phyloP scores from a whole-genome alignment of 2,888 invertebrate species.

The Amphipyra tragopoginis region DNA sequence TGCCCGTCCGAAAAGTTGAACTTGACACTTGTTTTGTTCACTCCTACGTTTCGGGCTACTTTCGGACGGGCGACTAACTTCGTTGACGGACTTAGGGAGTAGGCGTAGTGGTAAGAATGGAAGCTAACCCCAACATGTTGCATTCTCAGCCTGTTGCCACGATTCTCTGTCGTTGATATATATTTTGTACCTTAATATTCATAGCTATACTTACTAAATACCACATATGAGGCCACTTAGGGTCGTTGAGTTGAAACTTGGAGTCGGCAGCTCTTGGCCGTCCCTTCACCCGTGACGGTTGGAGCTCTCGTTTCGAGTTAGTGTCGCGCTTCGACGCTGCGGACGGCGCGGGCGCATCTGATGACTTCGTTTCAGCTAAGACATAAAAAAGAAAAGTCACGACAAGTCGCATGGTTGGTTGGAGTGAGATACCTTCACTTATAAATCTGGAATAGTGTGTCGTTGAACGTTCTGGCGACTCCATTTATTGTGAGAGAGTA shows the following conservation, averaged over 20 bases:
- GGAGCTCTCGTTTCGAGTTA: slow-evolving; percentile 85
- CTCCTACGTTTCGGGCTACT: too few species aligned
- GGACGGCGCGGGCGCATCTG: slow-evolving; percentile 72
- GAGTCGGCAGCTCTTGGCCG: slow-evolving; percentile 81
- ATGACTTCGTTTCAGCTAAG: slow-evolving; percentile 71
- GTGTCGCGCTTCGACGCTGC: slow-evolving; percentile 80
- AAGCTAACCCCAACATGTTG: too few species aligned
- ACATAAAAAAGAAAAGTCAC: slow-evolving; percentile 45
- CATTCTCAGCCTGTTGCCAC: not conserved
- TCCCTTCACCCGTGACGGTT: slow-evolving; percentile 94
- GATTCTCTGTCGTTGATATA: not conserved
- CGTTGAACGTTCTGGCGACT: not conserved
- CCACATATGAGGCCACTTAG: slow-evolving; percentile 99
- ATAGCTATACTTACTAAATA: slow-evolving; percentile 94
- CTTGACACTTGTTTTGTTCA: too few species aligned
- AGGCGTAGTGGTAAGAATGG: too few species aligned
- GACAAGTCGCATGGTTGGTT: slow-evolving; percentile 24
- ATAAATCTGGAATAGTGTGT: slow-evolving; percentile 35
- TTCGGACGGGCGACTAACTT: too few species aligned
- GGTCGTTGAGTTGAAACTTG: slow-evolving; percentile 93
- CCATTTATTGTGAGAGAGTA: too few species aligned
- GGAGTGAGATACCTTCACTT: slow-evolving; percentile 8
- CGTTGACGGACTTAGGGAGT: too few species aligned
- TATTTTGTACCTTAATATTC: too few species aligned
- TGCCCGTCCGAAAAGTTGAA: too few species aligned